Evolutionary conservation across 2,113 vertebrate species (phyloP).

Genomic region (Rhombomys opimus): DNA sequence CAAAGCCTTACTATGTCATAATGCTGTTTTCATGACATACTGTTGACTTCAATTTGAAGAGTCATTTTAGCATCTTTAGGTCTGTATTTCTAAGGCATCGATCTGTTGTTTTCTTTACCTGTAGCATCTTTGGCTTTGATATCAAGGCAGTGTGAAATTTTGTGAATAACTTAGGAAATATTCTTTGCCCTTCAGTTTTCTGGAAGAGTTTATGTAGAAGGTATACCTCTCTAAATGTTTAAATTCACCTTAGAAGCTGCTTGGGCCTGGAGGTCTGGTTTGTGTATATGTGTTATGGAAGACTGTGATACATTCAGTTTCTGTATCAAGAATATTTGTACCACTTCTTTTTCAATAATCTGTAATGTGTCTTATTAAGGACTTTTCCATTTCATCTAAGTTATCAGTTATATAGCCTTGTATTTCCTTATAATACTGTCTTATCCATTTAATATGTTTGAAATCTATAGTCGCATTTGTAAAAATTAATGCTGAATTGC

Average conservation of each 20-base stretch:
- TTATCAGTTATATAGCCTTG: neutral
- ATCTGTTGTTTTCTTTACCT: neutral
- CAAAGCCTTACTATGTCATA: too few species aligned
- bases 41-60: neutral
- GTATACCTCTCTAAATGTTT: neutral
- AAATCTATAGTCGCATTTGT: neutral
- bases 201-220: neutral
- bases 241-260: neutral
- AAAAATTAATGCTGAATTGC: neutral
- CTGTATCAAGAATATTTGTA: neutral
- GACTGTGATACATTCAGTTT: neutral
- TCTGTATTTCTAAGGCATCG: neutral
- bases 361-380: neutral
- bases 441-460: constrained; percentile 12
- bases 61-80: neutral
- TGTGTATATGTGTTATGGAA: neutral
- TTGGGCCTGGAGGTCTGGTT: neutral
- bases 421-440: constrained; percentile 2
- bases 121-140: neutral
- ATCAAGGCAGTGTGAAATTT: neutral
- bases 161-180: neutral
- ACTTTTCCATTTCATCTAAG: neutral
- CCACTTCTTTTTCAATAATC: constrained; percentile 15
- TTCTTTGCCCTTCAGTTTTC: neutral
- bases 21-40: neutral